These are phyloP conservation scores for Otis tarda DNA, from an alignment of 2,113 vertebrate species.

Conservation along the genomic window DNA sequence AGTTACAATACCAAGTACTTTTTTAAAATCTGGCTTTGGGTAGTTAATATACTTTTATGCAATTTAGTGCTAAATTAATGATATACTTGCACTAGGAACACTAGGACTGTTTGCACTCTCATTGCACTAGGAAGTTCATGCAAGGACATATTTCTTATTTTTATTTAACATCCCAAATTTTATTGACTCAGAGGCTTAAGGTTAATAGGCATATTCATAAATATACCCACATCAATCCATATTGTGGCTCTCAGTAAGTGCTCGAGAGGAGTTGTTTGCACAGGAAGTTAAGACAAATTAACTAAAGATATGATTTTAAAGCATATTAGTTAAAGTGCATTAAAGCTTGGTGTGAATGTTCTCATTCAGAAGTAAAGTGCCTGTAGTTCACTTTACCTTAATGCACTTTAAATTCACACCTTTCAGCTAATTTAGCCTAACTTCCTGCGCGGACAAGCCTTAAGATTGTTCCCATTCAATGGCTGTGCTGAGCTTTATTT, in stretches of 20 bases:
- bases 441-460: constrained; percentile 64
- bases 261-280: constrained; percentile 58
- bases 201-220: constrained; percentile 62
- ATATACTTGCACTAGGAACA: not conserved
- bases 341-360: constrained; percentile 61
- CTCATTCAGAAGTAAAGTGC: constrained; percentile 61
- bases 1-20: not conserved
- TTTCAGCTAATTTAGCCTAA: constrained; percentile 55
- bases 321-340: constrained; percentile 47
- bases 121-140: constrained; percentile 25
- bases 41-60: not conserved
- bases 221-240: constrained; percentile 53
- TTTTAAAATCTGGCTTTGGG: not conserved
- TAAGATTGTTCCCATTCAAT: constrained; percentile 61
- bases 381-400: constrained; percentile 59
- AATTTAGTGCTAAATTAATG: not conserved
- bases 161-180: constrained; percentile 45
- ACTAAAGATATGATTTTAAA: constrained; percentile 64
- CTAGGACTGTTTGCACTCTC: not conserved
- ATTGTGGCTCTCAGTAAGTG: constrained; percentile 56
- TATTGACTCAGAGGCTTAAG: constrained; percentile 49
- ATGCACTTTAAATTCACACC: constrained; percentile 71
- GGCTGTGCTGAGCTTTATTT: constrained; percentile 57
- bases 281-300: constrained; percentile 65
- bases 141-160: constrained; percentile 49